phyloP scores from a whole-genome alignment of 2,797 vertebrate genomes.

The Macrochelys suwanniensis region DNA sequence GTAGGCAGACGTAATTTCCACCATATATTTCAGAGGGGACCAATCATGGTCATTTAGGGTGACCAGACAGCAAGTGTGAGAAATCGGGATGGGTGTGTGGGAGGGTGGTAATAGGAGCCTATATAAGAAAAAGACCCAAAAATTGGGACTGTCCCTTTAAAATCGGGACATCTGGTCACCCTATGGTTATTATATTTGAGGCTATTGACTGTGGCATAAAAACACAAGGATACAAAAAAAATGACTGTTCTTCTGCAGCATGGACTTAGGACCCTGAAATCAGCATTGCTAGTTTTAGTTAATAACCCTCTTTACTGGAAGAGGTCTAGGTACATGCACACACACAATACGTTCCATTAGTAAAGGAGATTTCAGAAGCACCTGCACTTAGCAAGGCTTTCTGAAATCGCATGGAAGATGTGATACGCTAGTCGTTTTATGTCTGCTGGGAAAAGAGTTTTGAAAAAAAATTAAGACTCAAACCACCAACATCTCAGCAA shows the following conservation, averaged over 20 bases:
- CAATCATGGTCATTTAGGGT: not conserved
- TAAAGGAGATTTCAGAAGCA: not conserved
- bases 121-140: too few relatives aligned
- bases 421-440: not conserved
- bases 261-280: not conserved
- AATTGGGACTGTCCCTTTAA: too few relatives aligned
- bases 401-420: not conserved
- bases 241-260: not conserved
- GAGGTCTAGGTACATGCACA: not conserved
- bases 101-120: too few relatives aligned
- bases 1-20: not conserved
- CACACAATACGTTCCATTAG: not conserved
- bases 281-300: not conserved
- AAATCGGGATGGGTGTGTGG: too few relatives aligned
- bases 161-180: too few relatives aligned
- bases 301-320: not conserved
- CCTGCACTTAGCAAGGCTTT: not conserved
- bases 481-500: not conserved
- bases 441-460: not conserved
- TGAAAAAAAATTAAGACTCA: not conserved
- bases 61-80: too few relatives aligned
- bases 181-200: not conserved
- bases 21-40: not conserved
- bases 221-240: not conserved
- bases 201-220: not conserved